These are phyloP conservation scores for Gymnocheta viridis DNA, from an alignment of 2,888 invertebrate genomes.

Conservation along the genomic window DNA sequence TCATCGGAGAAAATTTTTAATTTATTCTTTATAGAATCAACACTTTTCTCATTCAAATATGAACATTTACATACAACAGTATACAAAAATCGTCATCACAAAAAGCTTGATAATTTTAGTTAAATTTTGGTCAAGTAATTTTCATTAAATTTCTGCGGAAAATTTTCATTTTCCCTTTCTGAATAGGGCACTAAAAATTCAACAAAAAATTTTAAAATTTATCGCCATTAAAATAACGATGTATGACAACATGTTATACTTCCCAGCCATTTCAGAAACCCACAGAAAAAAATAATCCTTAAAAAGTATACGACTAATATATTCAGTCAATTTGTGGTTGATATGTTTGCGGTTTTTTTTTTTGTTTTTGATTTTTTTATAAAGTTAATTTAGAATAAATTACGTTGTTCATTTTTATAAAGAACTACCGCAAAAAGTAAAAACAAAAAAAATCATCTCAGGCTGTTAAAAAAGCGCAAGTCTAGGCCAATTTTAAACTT, in stretches of 20 bases:
- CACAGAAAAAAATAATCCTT: not conserved
- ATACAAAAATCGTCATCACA: no score
- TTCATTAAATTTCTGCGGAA: no score
- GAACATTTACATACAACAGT: no score
- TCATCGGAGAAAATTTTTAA: no score
- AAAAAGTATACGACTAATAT: slow-evolving; percentile 17
- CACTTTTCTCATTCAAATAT: no score
- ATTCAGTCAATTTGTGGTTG: slow-evolving; percentile 16
- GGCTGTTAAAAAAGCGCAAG: not conserved
- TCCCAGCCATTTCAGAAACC: not conserved
- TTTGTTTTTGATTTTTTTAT: slow-evolving; percentile 27
- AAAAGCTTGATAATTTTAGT: no score
- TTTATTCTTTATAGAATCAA: no score
- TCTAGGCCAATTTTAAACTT: slow-evolving; percentile 32
- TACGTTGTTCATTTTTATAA: slow-evolving; percentile 61
- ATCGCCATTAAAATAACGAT: no score
- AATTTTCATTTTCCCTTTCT: no score
- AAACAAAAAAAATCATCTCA: slow-evolving; percentile 14
- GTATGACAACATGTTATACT: not conserved
- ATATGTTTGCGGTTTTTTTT: slow-evolving; percentile 22
- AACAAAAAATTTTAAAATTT: no score
- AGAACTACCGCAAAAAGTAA: slow-evolving; percentile 50
- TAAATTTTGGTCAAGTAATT: no score
- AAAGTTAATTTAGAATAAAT: slow-evolving; percentile 66
- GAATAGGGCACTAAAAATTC: no score